Percentiles rank a stretch among this genome's conserved stretches.
These are phyloP conservation scores for Mus spicilegus DNA, from an alignment of 2,113 vertebrate species.

Conservation along the genomic window DNA sequence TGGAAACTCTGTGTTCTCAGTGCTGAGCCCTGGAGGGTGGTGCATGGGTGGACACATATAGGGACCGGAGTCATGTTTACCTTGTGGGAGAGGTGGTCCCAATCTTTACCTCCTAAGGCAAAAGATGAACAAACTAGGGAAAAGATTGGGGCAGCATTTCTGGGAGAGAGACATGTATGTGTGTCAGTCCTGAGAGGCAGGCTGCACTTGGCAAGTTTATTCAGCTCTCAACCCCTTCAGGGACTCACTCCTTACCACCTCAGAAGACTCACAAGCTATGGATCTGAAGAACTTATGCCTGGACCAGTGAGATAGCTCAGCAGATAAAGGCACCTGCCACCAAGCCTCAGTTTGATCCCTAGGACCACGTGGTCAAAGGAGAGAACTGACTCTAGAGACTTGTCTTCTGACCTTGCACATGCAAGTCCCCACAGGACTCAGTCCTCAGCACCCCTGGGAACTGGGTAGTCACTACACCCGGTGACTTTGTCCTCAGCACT, in stretches of 20 bases:
- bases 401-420: background rate
- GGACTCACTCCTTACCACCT: background rate
- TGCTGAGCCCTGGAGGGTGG: background rate
- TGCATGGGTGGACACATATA: rapidly evolving
- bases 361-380: background rate
- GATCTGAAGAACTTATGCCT: background rate
- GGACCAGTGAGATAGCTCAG: background rate
- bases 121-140: background rate
- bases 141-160: background rate
- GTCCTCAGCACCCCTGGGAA: background rate
- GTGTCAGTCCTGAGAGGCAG: background rate
- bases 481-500: background rate
- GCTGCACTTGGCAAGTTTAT: background rate
- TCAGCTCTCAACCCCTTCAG: background rate
- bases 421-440: background rate
- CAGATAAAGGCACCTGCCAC: background rate
- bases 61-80: background rate
- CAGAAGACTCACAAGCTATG: too few relatives aligned
- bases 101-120: background rate
- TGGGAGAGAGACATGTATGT: background rate
- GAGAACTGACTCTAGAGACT: background rate
- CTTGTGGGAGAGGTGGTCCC: background rate
- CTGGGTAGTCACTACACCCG: background rate
- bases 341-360: background rate
- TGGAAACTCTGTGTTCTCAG: background rate